Evolutionary conservation across 2,797 vertebrate genomes (phyloP), one percentile per base, ranked within the genome.

Genomic region (Chlorospingus semifuscus): DNA sequence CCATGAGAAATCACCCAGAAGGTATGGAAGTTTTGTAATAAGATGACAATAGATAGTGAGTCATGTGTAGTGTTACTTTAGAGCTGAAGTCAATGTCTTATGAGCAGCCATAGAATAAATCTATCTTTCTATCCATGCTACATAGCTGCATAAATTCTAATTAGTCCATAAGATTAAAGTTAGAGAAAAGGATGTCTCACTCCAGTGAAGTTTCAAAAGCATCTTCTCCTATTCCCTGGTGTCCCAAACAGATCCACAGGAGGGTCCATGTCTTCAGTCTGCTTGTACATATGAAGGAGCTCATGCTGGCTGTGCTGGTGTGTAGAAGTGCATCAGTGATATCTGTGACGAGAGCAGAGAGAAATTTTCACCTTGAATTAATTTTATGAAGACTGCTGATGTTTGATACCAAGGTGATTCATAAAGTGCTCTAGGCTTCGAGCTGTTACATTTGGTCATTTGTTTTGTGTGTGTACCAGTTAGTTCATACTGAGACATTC

Each of bases 31-130:
- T 52, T 52, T 30, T 18, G 50, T 17, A 52, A 30, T 19, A 30
- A 30, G 29, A 52, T 52, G 50, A 19, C 27, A 52, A 52, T 4
- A 7, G 22, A 26, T n/a, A 56, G 37, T 22, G 27, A 75, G 16
- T 19, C 1, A 0, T 1, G 3, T 24, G 12, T 50, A 16, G n/a
- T n/a, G 5, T 37, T 75, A 26, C 21, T 86, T 80, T 24, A 55
- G 44, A 55, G 57, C n/a, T 71, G 69, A 71, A 93, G 26, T 50
- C 29, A 56, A 10, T 30, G 39, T 52, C 46, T 69, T 77, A 34
- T 15, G 9, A 49, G 59, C 27, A 88, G 34, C n/a, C 17, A 11
- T 2, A 24, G 49, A 27, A 89, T 47, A 89, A 87, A 79, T 59
- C 34, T 16, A 30, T 52, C 46, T 64, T 74, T 30, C 30, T 80